phyloP scores from a whole-genome alignment of 2,113 vertebrate species.

The Isichthys henryi region DNA sequence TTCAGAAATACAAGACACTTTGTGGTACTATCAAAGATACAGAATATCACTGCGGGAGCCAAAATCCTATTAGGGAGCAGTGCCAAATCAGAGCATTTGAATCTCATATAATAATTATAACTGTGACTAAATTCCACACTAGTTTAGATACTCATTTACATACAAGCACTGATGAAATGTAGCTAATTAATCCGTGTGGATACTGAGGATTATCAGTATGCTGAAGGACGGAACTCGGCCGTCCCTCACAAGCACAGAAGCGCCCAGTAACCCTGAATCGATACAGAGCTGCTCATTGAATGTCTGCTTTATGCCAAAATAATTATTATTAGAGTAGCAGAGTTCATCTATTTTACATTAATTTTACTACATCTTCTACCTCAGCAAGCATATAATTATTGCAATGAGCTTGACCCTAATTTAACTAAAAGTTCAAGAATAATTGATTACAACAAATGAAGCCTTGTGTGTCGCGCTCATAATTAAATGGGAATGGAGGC shows the following conservation, averaged over 20 bases:
- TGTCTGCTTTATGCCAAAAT: neutral
- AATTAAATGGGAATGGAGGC: neutral
- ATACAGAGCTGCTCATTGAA: neutral
- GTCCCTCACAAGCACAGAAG: neutral
- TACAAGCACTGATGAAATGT: neutral
- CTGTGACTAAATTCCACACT: neutral
- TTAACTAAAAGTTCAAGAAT: neutral
- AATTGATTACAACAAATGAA: constrained; percentile 14
- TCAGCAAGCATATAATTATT: constrained; percentile 4
- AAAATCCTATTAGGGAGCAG: neutral
- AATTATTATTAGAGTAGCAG: neutral
- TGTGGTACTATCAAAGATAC: neutral
- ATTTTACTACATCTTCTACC: neutral
- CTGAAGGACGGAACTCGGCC: neutral
- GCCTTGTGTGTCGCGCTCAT: neutral
- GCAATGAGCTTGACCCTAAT: constrained; percentile 14
- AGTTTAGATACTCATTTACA: neutral
- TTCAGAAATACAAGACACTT: neutral
- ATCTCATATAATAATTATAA: neutral
- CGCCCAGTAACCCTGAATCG: neutral
- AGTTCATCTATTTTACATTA: neutral
- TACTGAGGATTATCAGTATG: neutral
- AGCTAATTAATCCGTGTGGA: neutral
- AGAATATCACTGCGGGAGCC: neutral
- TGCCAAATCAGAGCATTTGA: neutral